phyloP scores from a whole-genome alignment of 1,140 invertebrate species.

The Diachasmimorpha longicaudata region DNA sequence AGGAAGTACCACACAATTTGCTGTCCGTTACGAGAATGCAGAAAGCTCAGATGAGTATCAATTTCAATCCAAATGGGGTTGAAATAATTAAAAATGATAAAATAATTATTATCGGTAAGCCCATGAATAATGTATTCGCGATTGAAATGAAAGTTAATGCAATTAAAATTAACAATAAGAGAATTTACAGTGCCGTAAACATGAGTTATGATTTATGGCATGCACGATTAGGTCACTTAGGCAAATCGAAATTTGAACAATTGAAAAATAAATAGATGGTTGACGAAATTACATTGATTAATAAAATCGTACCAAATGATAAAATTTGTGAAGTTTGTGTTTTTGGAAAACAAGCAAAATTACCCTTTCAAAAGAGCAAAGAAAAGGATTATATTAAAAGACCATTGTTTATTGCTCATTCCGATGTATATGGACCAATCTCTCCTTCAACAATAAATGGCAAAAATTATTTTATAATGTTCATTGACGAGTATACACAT shows the following conservation, averaged over 20 bases:
- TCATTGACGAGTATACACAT: conserved; percentile 17
- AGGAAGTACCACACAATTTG: conserved; percentile 41
- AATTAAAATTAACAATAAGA: not conserved
- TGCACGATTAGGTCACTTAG: conserved; percentile 51
- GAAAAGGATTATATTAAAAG: not conserved
- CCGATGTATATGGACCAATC: not conserved
- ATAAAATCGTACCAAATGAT: conserved; percentile 13
- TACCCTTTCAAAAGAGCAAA: conserved; percentile 27
- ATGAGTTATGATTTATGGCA: conserved; percentile 48
- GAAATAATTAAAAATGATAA: conserved; percentile 35
- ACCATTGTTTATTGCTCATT: not conserved
- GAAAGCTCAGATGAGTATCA: conserved; percentile 36
- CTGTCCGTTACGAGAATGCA: conserved; percentile 45
- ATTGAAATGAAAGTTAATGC: conserved; percentile 24
- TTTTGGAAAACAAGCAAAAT: conserved; percentile 55
- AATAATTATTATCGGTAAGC: conserved; percentile 39
- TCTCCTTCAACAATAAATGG: conserved; percentile 25
- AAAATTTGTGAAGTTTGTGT: conserved; percentile 58
- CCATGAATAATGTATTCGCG: conserved; percentile 37
- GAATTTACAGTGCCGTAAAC: conserved; percentile 25
- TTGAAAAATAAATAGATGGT: conserved; percentile 46
- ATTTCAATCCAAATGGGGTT: conserved; percentile 41
- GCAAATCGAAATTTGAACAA: conserved; percentile 46
- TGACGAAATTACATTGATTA: conserved; percentile 32
- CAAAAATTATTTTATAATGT: conserved; percentile 16